A percentile compares a stretch with the other conserved stretches of the same genome.
Evolutionary conservation across 1,140 invertebrate species (phyloP).

Genomic region (Euglossa dilemma): DNA sequence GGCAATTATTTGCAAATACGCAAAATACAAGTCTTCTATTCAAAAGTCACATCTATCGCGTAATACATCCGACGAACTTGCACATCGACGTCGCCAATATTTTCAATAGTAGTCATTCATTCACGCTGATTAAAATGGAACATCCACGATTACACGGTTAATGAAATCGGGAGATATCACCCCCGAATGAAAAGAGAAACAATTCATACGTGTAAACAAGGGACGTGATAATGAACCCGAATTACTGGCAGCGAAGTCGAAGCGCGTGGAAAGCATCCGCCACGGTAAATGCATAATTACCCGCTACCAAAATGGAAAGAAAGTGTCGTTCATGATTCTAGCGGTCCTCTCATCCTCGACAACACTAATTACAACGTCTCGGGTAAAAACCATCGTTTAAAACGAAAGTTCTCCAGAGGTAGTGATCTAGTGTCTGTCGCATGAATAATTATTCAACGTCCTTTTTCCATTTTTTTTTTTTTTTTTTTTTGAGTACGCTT

Average conservation of each 20-base stretch:
- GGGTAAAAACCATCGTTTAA: background rate
- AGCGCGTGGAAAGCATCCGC: background rate
- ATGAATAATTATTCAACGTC: background rate
- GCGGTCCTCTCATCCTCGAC: background rate
- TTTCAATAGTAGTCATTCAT: too few species aligned
- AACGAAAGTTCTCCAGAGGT: background rate
- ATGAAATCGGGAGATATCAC: background rate
- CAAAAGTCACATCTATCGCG: too few species aligned
- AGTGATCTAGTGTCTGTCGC: constrained; percentile 7
- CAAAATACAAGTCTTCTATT: too few species aligned
- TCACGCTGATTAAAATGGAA: background rate
- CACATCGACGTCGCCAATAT: too few species aligned
- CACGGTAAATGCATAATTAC: constrained; percentile 11
- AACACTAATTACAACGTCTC: constrained; percentile 21
- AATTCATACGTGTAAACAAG: background rate
- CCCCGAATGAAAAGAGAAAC: background rate
- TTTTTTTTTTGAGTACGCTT: background rate
- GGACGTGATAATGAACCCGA: background rate
- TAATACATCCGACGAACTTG: background rate
- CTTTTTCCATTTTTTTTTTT: background rate
- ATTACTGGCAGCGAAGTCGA: background rate
- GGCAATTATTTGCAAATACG: too few species aligned
- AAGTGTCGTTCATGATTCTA: constrained; percentile 9
- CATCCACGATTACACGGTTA: background rate
- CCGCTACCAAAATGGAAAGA: constrained; percentile 12